Conservation (phyloP, 1,140 invertebrate species). For the Drosophila paulistorum region DNA sequence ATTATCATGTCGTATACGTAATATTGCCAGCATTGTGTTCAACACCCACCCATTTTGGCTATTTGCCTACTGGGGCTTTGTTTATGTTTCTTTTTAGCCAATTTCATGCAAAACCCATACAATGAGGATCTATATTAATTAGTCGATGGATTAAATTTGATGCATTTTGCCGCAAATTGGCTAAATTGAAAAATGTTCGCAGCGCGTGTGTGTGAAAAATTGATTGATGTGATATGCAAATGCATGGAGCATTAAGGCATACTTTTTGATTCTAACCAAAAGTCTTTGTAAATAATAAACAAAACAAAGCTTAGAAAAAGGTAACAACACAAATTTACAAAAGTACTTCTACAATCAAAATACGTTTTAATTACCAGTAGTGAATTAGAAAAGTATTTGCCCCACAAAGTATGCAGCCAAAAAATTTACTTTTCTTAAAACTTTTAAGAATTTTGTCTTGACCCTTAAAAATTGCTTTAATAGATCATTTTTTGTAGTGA, state of each 20-base stretch:
- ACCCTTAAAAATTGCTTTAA: too few relatives aligned
- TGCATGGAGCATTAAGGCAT: not conserved
- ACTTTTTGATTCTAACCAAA: not conserved
- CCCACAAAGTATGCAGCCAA: too few relatives aligned
- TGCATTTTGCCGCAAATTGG: conserved; percentile 16
- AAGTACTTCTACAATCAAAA: too few relatives aligned
- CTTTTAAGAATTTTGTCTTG: too few relatives aligned
- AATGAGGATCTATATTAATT: conserved; percentile 65
- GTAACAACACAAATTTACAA: too few relatives aligned
- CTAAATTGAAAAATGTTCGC: conserved; percentile 43
- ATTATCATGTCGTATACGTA: conserved; percentile 67
- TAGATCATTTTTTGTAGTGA: too few relatives aligned
- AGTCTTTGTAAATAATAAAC: too few relatives aligned
- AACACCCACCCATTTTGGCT: not conserved
- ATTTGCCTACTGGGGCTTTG: not conserved
- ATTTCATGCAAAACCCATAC: conserved; percentile 12
- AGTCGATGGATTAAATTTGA: conserved; percentile 54
- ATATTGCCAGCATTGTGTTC: conserved; percentile 14
- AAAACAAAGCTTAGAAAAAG: too few relatives aligned
- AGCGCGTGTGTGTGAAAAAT: not conserved
- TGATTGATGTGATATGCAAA: not conserved
- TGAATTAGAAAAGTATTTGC: too few relatives aligned
- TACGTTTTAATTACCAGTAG: too few relatives aligned
- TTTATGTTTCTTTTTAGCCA: not conserved
- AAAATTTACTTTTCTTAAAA: too few relatives aligned